Conservation (phyloP, 2,113 vertebrate species). For the Grus americana region DNA sequence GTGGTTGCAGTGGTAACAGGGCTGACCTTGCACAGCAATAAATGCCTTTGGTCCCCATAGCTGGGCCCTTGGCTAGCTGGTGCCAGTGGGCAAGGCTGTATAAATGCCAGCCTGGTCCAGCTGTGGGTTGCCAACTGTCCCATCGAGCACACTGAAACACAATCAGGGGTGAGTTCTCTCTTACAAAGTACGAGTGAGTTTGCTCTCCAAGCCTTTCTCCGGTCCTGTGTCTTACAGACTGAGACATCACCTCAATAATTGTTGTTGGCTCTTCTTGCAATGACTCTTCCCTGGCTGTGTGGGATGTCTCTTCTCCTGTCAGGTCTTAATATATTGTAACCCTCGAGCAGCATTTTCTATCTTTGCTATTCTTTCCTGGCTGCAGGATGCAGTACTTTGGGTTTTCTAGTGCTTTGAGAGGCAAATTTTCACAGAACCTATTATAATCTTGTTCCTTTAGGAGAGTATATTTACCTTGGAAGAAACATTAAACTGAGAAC, state of each 20-base stretch:
- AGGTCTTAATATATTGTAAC: slow-evolving; percentile 10
- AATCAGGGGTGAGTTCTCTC: neutral
- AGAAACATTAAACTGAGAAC: slow-evolving; percentile 41
- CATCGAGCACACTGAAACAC: neutral
- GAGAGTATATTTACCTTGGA: slow-evolving; percentile 56
- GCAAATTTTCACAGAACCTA: slow-evolving; percentile 26
- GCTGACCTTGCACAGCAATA: slow-evolving; percentile 1
- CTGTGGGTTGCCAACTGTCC: neutral
- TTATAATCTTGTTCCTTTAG: slow-evolving; percentile 37
- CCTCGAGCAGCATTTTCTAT: slow-evolving; percentile 8
- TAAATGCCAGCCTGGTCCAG: neutral
- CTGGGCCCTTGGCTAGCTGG: neutral
- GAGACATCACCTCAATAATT: slow-evolving; percentile 60
- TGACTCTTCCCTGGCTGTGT: slow-evolving; percentile 29
- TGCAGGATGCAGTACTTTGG: neutral
- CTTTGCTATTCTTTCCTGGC: neutral
- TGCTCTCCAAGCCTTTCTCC: neutral
- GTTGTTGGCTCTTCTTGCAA: slow-evolving; percentile 53
- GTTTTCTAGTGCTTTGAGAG: neutral
- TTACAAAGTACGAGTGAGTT: neutral
- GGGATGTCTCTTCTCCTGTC: neutral
- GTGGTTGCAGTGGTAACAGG: neutral
- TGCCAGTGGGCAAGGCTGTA: neutral
- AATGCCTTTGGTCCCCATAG: neutral
- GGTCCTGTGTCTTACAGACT: neutral